Base-by-base conservation (phyloP, 2,888 invertebrate genomes). In the Ochropleura leucogaster region DNA sequence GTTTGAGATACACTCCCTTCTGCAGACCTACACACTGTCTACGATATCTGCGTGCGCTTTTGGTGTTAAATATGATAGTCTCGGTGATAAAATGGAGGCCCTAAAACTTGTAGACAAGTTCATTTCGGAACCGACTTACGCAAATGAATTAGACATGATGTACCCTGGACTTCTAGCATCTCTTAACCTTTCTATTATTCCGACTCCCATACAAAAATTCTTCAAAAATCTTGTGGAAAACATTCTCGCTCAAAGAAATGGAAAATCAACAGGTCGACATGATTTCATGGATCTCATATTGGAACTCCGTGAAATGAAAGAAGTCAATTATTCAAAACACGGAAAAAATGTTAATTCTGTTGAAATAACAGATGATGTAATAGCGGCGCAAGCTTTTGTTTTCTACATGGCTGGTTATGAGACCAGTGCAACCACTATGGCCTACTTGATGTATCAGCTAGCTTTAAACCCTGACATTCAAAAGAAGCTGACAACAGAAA, bases 341-440 rank as follows among this genome's bases (percentile, higher is more conserved):
- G 77, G 82, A 6, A 87, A 65, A 83, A 51, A 1, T 64, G 82
- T 82, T 67, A 63, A 78, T 0, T 16, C 70, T 12, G 20, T 92
- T 20, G 90, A 92, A 76, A 78, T 94, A 18, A 91, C 92, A 12
- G 91, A 94, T 2, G 88, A 87, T 42, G 69, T 94, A 0, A 92
- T 95, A n/a, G 90, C 91, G 4, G 93, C 95, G 0, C 95, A 96
- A 83, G 93, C 93, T 3, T 94, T 95, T 81, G 89, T 95, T n/a
- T 96, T 96, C 82, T 96, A 94, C 75, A 88, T 90, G 0, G 96
- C 92, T 12, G 96, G 96, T 0, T 96, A 94, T 79, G 96, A 96
- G 82, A 96, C 96, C 3, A 94, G 93, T 60, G 93, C 96, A 0
- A 92, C 94, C 0, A 93, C 94, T 0, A 89, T 96, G 81, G 79